Conservation (phyloP, 2,797 vertebrate genomes). For the Phataginus tricuspis region DNA sequence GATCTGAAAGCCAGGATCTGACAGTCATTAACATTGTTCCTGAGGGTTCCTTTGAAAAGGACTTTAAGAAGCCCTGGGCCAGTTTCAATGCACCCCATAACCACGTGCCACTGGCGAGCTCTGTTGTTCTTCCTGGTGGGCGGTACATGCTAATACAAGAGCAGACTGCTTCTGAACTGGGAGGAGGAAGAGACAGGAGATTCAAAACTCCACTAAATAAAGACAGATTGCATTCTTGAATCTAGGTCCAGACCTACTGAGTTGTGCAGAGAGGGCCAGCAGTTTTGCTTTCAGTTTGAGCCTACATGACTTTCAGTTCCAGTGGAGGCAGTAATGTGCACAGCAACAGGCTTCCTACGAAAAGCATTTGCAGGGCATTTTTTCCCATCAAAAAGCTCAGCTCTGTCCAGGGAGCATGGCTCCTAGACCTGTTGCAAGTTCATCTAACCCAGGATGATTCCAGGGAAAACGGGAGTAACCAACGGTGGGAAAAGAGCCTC, state of each 20-base stretch:
- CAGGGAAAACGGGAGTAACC: not conserved
- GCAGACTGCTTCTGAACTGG: not conserved
- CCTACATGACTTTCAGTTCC: conserved; percentile 52
- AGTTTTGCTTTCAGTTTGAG: conserved; percentile 70
- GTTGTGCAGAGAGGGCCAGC: conserved; percentile 47
- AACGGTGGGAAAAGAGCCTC: not conserved
- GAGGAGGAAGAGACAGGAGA: not conserved
- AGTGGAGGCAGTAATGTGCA: not conserved
- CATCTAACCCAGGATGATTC: not conserved
- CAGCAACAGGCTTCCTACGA: not conserved
- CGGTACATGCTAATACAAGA: not conserved
- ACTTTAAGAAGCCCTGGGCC: not conserved
- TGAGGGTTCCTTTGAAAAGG: not conserved
- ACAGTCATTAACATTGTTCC: not conserved
- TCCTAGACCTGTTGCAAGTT: not conserved
- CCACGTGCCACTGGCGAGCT: not conserved
- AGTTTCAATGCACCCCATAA: not conserved
- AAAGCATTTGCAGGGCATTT: not conserved
- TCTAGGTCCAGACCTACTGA: conserved; percentile 47
- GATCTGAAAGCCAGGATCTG: not conserved
- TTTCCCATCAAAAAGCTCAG: not conserved
- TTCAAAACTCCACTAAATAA: conserved; percentile 50
- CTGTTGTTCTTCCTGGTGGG: not conserved
- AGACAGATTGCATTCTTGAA: conserved; percentile 54
- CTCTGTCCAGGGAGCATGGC: not conserved